These are phyloP conservation scores for Ornithoptera priamus DNA, from an alignment of 2,888 invertebrate species.

Conservation along the genomic window DNA sequence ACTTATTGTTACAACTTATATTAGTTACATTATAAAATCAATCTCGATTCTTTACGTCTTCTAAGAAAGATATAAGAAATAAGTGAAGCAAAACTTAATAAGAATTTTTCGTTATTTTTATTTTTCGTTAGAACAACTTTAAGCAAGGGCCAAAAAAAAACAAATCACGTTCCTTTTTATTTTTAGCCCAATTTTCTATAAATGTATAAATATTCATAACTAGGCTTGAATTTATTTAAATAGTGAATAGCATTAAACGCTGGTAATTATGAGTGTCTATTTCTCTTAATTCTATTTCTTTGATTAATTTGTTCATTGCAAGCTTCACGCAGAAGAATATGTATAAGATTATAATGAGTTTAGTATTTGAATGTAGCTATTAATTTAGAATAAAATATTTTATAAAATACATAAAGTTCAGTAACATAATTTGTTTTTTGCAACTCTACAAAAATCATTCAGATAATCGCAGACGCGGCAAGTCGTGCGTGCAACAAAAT, in stretches of 20 bases:
- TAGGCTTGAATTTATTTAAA: slow-evolving; percentile 18
- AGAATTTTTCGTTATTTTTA: too few relatives aligned
- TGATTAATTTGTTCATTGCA: too few relatives aligned
- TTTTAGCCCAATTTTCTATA: slow-evolving; percentile 15
- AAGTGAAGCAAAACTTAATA: background rate
- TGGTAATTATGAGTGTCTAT: too few relatives aligned
- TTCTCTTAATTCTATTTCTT: too few relatives aligned
- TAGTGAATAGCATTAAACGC: background rate
- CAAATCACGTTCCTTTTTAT: background rate
- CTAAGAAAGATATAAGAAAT: background rate
- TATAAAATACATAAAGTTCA: background rate
- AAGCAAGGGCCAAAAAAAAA: slow-evolving; percentile 22
- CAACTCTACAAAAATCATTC: slow-evolving; percentile 41
- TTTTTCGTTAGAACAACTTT: too few relatives aligned
- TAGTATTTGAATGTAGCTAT: background rate
- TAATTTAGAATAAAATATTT: background rate
- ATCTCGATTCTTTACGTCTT: background rate
- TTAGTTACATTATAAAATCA: background rate
- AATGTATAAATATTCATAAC: slow-evolving; percentile 25
- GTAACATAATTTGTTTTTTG: slow-evolving; percentile 40
- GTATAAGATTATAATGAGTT: background rate
- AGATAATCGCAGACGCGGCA: slow-evolving; percentile 57
- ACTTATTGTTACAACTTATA: background rate
- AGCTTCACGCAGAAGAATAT: background rate
- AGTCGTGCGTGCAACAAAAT: slow-evolving; percentile 71